Percentiles rank a stretch among this genome's conserved stretches.
Evolutionary conservation across 1,140 invertebrate genomes (phyloP).

Genomic region (Leptopilina boulardi): DNA sequence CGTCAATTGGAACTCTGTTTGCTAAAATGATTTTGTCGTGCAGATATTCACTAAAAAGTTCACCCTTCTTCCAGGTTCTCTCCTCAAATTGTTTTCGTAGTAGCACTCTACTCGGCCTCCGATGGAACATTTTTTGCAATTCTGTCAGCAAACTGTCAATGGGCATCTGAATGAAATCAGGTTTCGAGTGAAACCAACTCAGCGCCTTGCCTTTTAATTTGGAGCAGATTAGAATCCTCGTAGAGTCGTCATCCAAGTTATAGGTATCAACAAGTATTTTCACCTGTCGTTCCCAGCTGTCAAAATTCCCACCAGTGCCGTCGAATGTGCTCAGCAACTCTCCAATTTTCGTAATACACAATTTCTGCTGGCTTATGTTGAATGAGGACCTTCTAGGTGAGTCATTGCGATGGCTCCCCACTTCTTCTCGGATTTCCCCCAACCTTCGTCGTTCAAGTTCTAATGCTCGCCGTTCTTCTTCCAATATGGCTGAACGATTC

Average conservation of each 20-base stretch:
- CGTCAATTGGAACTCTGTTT: conserved; percentile 35
- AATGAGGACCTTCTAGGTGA: background rate
- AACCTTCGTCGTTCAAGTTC: background rate
- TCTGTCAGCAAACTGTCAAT: conserved; percentile 16
- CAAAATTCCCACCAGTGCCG: conserved; percentile 28
- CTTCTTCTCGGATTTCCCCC: background rate
- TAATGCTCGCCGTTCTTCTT: background rate
- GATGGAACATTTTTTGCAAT: conserved; percentile 39
- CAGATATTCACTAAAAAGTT: conserved; percentile 43
- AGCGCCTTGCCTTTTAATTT: conserved; percentile 40
- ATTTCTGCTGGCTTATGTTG: background rate
- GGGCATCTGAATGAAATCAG: conserved; percentile 37
- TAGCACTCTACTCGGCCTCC: conserved; percentile 11
- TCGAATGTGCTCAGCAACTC: conserved; percentile 12
- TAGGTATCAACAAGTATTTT: conserved; percentile 16
- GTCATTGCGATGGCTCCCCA: conserved; percentile 36
- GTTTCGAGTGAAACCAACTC: conserved; percentile 42
- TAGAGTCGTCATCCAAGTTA: background rate
- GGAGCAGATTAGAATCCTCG: conserved; percentile 18
- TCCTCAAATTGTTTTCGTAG: conserved; percentile 34
- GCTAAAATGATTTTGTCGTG: conserved; percentile 42
- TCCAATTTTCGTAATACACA: conserved; percentile 45
- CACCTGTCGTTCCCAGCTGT: conserved; percentile 27
- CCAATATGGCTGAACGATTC: background rate
- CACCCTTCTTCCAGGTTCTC: conserved; percentile 34